phyloP scores from a whole-genome alignment of 2,113 vertebrate species.

The Aphelocoma coerulescens region DNA sequence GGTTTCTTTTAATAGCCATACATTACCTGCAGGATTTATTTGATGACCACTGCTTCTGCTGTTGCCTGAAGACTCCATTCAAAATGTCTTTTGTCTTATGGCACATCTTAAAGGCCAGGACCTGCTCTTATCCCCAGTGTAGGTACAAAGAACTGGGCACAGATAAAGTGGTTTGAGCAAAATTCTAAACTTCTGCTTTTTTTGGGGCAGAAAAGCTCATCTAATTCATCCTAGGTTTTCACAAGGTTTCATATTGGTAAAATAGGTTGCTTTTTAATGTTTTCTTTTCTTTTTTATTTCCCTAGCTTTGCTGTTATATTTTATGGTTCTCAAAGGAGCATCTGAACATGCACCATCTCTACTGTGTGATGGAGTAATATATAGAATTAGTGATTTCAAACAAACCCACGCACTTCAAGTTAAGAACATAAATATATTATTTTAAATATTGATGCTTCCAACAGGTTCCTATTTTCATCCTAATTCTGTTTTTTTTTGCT shows the following conservation, averaged over 20 bases:
- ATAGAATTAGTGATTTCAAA: neutral
- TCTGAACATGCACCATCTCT: neutral
- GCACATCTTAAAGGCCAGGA: neutral
- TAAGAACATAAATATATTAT: neutral
- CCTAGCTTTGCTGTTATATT: neutral
- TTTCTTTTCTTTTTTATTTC: neutral
- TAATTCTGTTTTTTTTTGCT: neutral
- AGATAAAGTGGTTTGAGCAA: neutral
- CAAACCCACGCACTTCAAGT: neutral
- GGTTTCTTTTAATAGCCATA: neutral
- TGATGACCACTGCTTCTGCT: neutral
- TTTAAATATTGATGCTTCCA: neutral
- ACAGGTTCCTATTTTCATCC: neutral
- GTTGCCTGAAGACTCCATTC: neutral
- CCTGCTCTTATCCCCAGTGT: neutral
- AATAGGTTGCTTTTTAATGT: neutral
- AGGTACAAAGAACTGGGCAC: neutral
- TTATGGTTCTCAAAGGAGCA: neutral
- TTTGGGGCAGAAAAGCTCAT: neutral
- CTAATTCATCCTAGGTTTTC: neutral
- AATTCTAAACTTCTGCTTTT: neutral
- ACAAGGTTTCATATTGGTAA: neutral
- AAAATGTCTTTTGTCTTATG: neutral
- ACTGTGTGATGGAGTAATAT: neutral
- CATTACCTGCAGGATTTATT: neutral